These are phyloP conservation scores for Smithornis capensis DNA, from an alignment of 2,113 vertebrate genomes.

Conservation along the genomic window DNA sequence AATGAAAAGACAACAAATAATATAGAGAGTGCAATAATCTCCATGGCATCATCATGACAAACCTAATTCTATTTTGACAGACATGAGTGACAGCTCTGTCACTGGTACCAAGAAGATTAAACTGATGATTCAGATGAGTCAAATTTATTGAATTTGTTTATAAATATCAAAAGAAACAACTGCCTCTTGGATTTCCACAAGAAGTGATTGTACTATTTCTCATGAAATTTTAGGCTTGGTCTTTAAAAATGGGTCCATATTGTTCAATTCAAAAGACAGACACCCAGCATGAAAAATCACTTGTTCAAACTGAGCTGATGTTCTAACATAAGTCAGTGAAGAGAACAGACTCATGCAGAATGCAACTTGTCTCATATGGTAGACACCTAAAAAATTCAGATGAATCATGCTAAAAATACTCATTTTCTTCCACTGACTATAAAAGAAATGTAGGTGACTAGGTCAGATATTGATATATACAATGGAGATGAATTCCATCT, in stretches of 20 bases:
- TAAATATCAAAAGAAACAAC: background rate
- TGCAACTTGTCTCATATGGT: background rate
- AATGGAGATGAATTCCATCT: background rate
- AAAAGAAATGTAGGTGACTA: background rate
- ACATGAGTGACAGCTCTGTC: background rate
- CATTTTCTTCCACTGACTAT: background rate
- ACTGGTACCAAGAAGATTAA: background rate
- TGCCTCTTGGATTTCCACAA: background rate
- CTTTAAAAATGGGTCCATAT: background rate
- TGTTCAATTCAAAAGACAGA: background rate
- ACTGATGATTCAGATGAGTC: background rate
- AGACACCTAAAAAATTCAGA: background rate
- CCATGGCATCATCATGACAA: background rate
- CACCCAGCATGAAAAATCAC: background rate
- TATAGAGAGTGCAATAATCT: background rate
- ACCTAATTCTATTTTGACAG: constrained; percentile 29
- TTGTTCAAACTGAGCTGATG: background rate
- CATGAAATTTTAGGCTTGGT: background rate
- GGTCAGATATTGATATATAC: background rate
- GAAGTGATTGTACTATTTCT: background rate
- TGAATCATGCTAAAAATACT: background rate
- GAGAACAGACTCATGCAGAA: background rate
- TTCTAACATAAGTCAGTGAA: background rate
- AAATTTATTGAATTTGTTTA: constrained; percentile 22
- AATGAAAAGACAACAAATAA: background rate